phyloP scores from a whole-genome alignment of 2,888 invertebrate genomes.

The Poecilus cupreus region DNA sequence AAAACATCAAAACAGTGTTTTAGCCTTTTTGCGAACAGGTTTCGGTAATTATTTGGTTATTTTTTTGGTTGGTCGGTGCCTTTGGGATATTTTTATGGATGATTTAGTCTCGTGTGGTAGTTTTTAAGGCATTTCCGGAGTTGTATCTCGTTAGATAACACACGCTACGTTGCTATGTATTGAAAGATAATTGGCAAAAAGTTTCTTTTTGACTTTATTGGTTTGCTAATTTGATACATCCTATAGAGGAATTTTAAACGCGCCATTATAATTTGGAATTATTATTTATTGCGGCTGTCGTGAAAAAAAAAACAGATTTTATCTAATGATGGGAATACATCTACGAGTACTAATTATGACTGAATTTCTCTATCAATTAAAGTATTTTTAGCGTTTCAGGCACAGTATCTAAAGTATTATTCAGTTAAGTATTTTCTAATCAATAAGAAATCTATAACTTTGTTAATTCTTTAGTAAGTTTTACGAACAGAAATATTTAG shows the following conservation, averaged over 20 bases:
- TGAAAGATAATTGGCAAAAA: slow-evolving; percentile 17
- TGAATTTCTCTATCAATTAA: too few species aligned
- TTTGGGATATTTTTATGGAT: slow-evolving; percentile 9
- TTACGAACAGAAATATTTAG: too few species aligned
- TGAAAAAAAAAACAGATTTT: neutral
- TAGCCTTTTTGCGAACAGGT: neutral
- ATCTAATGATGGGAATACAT: neutral
- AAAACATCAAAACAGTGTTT: too few species aligned
- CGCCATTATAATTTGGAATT: neutral
- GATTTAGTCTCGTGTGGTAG: slow-evolving; percentile 13
- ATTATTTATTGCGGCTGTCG: neutral
- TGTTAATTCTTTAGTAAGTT: neutral
- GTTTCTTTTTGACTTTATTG: neutral
- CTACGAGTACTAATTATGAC: neutral
- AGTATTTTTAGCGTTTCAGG: too few species aligned
- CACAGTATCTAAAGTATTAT: too few species aligned
- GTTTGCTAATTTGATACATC: slow-evolving; percentile 36
- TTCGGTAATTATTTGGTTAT: slow-evolving; percentile 22
- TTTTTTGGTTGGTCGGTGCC: slow-evolving; percentile 15
- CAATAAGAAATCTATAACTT: neutral
- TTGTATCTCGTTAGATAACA: slow-evolving; percentile 1
- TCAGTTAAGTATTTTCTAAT: too few species aligned
- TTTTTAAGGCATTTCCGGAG: slow-evolving; percentile 46
- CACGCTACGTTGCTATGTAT: slow-evolving; percentile 11
- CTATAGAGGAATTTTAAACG: neutral